phyloP scores from a whole-genome alignment of 2,113 vertebrate species.

The Apaloderma vittatum region DNA sequence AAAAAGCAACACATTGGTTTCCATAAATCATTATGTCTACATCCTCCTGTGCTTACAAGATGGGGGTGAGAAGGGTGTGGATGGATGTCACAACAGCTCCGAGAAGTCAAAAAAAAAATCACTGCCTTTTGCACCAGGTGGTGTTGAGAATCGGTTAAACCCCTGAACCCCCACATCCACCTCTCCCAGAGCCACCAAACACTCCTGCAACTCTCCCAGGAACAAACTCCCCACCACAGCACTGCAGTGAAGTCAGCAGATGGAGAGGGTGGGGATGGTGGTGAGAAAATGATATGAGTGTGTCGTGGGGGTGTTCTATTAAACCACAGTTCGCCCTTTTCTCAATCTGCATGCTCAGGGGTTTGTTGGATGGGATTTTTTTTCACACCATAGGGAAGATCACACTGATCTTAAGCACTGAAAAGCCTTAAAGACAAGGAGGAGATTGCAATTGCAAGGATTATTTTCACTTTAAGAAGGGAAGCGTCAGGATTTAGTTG shows the following conservation, averaged over 20 bases:
- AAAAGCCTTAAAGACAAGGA: not conserved
- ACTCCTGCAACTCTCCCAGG: not conserved
- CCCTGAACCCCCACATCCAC: not conserved
- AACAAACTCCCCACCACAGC: not conserved
- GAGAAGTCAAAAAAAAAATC: accelerated
- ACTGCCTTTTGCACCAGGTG: not conserved
- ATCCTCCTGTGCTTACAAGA: not conserved
- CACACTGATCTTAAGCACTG: not conserved
- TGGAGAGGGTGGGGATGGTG: not conserved
- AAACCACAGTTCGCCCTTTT: conserved; percentile 27
- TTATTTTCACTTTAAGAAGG: conserved; percentile 29
- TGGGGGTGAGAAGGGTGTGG: too few relatives aligned
- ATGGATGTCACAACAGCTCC: not conserved
- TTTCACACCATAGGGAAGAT: not conserved
- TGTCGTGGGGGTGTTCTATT: not conserved
- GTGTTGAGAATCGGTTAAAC: not conserved
- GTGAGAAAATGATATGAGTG: not conserved
- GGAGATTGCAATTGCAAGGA: not conserved
- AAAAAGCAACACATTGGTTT: not conserved
- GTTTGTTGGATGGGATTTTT: not conserved
- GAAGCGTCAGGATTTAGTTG: not conserved
- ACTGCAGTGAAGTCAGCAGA: not conserved
- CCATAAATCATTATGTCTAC: not conserved
- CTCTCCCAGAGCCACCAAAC: not conserved
- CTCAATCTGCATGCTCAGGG: conserved; percentile 9